Evolutionary conservation across 2,113 vertebrate species (phyloP).

Genomic region (Sula dactylatra): DNA sequence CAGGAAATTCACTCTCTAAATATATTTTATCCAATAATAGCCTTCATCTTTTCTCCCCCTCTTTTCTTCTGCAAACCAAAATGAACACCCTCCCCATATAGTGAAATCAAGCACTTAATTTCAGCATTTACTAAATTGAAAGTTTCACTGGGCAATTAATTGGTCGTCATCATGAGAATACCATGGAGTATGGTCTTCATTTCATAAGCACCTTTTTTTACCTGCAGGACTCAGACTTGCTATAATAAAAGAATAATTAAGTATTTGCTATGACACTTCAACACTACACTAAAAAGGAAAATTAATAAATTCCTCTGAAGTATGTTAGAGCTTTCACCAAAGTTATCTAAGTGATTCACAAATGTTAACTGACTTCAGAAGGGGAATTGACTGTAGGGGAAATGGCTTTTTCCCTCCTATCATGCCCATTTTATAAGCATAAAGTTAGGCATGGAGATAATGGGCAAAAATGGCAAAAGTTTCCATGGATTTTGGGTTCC

Average conservation of each 20-base stretch:
- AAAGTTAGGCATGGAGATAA: neutral
- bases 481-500: neutral
- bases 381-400: neutral
- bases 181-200: neutral
- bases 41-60: neutral
- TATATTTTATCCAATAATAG: neutral
- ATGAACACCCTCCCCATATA: neutral
- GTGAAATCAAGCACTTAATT: neutral
- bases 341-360: neutral
- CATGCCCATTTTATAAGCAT: neutral
- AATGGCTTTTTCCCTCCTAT: neutral
- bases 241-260: neutral
- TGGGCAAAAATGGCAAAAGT: neutral
- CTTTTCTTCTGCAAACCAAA: neutral
- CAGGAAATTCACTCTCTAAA: neutral
- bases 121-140: neutral
- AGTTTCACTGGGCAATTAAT: neutral
- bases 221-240: neutral
- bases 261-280: neutral
- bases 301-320: neutral
- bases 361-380: neutral
- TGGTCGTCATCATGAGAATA: neutral
- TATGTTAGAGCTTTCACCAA: neutral
- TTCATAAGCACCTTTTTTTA: neutral
- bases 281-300: neutral